These are phyloP conservation scores for Myrmecophaga tridactyla DNA, from an alignment of 2,113 vertebrate genomes.

Conservation along the genomic window DNA sequence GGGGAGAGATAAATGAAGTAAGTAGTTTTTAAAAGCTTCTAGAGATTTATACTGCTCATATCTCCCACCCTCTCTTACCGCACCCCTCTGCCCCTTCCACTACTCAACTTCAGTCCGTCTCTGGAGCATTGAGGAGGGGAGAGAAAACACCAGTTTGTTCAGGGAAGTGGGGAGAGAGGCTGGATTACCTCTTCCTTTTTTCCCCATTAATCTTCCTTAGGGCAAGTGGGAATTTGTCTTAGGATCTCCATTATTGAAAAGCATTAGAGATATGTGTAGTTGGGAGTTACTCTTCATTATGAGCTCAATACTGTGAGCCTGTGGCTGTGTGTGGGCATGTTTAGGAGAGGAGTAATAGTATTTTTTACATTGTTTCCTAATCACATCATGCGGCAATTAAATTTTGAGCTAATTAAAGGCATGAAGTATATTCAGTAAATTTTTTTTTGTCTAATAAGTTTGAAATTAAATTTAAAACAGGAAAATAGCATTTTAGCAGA, in stretches of 20 bases:
- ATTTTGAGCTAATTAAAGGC: constrained; percentile 25
- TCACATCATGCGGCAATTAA: background rate
- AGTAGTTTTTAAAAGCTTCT: background rate
- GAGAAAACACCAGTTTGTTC: background rate
- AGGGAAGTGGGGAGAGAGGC: background rate
- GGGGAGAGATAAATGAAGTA: background rate
- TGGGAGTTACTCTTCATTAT: background rate
- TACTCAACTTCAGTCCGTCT: background rate
- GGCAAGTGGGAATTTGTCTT: background rate
- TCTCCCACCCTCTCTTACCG: background rate
- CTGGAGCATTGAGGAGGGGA: background rate
- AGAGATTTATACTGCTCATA: background rate
- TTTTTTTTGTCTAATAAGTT: background rate
- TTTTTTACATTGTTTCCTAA: background rate
- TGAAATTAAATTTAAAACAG: constrained; percentile 15
- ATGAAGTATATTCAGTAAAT: background rate
- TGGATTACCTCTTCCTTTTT: background rate
- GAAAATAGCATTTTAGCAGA: background rate
- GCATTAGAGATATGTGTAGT: background rate
- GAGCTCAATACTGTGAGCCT: background rate
- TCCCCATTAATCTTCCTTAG: background rate
- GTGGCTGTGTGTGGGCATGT: background rate
- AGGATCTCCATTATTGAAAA: background rate
- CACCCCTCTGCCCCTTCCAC: background rate
- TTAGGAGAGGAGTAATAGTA: background rate